Base-by-base conservation (phyloP, 2,113 vertebrate species). In the Stegostoma tigrinum region DNA sequence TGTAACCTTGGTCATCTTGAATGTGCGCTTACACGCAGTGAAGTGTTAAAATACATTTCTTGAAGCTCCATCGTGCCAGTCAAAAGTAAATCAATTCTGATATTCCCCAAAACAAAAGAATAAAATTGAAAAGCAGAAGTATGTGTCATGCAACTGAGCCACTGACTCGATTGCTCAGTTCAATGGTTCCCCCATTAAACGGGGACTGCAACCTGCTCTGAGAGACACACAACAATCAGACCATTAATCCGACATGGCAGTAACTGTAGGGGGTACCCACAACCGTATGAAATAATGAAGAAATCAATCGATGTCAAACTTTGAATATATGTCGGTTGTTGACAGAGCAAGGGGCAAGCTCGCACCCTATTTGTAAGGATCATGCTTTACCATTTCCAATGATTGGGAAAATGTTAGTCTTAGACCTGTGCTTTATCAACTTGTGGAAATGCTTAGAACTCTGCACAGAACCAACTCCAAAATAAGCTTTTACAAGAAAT, bases 101-200 rank as follows among this genome's bases (percentile, higher is more conserved):
- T 67, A 70, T 27, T 61, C 91, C 27, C 64, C 64, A 94, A 90
- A 94, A 94, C 66, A 94, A 38, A 66, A 70, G 66, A 94, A 45
- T 94, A 70, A 94, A 94, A 52, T 7, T 70, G 64, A 94, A 70
- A 68, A 68, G 38, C 5, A 94, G 61, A 45, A 61, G n/a, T 27
- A 19, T 45, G 66, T n/a, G 45, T 38, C 10, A 67, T 68, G 66
- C 19, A 94, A 66, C 64, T 19, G 34, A 94, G 21, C 91, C 68
- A 21, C 5, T 94, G 91, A 68, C 7, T 21, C 66, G 68, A 45
- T 68, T 66, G 42, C 19, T 94, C 66, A 70, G n/a, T 94, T 70
- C 91, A 94, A 94, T 94, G 91, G 21, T 68, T 70, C 24, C 68
- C 42, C 61, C 66, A 94, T 12, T 45, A 19, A 10, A 21, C 27